These are phyloP conservation scores for Neoitamus cyanurus DNA, from an alignment of 2,888 invertebrate species.

Conservation along the genomic window DNA sequence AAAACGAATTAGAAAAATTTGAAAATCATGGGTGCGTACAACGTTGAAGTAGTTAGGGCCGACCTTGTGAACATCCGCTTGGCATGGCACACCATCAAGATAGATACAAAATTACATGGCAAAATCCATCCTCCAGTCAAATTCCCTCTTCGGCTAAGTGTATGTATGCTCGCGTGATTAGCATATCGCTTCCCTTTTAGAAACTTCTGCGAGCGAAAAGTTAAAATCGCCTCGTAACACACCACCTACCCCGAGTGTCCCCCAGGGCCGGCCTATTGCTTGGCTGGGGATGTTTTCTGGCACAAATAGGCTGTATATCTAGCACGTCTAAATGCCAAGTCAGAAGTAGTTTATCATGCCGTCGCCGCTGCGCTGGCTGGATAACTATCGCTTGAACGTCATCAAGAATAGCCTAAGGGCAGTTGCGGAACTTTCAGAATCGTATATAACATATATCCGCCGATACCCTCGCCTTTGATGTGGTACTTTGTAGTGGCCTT, in stretches of 20 bases:
- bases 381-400: not conserved
- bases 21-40: not conserved
- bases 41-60: not conserved
- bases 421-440: not conserved
- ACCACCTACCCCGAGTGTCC: conserved; percentile 3
- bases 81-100: not conserved
- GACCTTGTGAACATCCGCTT: not conserved
- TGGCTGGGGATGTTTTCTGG: not conserved
- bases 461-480: not conserved
- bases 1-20: too few relatives aligned
- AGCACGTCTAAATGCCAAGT: conserved; percentile 21
- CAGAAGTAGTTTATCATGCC: conserved; percentile 36
- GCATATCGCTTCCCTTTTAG: conserved; percentile 4
- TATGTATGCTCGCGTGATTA: conserved; percentile 2
- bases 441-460: not conserved
- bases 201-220: not conserved
- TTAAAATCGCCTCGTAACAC: conserved; percentile 12
- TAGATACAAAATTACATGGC: not conserved
- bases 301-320: conserved; percentile 14
- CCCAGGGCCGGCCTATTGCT: not conserved
- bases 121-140: not conserved
- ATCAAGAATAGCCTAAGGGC: not conserved
- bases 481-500: not conserved
- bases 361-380: not conserved
- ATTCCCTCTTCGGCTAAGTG: not conserved